These are phyloP conservation scores for Bombus haemorrhoidalis DNA, from an alignment of 1,140 invertebrate genomes.

Conservation along the genomic window DNA sequence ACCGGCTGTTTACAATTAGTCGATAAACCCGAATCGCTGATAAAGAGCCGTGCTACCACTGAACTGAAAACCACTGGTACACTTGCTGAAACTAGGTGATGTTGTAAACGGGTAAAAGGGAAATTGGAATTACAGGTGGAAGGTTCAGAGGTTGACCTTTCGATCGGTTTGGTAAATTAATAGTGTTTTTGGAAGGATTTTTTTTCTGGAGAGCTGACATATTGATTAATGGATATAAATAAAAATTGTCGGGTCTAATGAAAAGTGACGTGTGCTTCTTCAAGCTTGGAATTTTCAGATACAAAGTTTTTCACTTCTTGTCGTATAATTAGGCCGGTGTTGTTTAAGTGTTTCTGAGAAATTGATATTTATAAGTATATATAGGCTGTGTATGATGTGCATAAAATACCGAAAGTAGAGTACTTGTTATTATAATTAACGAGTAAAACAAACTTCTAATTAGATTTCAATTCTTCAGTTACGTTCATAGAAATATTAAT, in stretches of 20 bases:
- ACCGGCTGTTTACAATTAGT: constrained; percentile 54
- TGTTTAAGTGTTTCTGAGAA: too few species aligned
- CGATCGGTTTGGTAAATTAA: not conserved
- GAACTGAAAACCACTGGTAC: not conserved
- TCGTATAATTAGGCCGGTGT: too few species aligned
- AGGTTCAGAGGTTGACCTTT: not conserved
- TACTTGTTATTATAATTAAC: too few species aligned
- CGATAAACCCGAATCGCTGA: not conserved
- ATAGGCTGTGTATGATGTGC: too few species aligned
- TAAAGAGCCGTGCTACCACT: not conserved
- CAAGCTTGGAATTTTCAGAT: not conserved
- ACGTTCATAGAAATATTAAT: too few species aligned
- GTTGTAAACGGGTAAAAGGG: not conserved
- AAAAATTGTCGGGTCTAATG: not conserved
- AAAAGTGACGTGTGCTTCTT: not conserved
- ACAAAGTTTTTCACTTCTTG: not conserved
- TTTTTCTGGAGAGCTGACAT: not conserved
- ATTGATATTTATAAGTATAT: too few species aligned
- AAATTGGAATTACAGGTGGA: not conserved
- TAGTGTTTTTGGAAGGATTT: not conserved
- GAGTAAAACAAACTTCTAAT: too few species aligned
- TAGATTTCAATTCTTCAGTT: too few species aligned
- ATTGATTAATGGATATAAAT: not conserved
- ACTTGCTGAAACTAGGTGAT: not conserved
- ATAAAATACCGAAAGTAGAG: too few species aligned